Conservation (phyloP, 2,888 invertebrate species). For the Athalia cordata region DNA sequence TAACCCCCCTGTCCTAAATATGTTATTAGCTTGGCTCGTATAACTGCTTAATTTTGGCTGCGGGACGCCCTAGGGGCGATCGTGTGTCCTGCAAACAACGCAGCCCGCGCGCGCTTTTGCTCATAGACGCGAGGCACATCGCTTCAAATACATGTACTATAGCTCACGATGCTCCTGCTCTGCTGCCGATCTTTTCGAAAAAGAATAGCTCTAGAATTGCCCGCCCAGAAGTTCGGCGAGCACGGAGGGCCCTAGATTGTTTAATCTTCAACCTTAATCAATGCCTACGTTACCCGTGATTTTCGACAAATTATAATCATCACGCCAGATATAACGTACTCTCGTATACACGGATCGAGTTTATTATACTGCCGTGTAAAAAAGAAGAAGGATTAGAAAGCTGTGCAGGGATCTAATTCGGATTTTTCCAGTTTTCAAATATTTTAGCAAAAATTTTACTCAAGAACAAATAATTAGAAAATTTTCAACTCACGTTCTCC, state of each 20-base stretch:
- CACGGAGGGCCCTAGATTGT: conserved; percentile 70
- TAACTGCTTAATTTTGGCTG: conserved; percentile 73
- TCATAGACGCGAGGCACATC: conserved; percentile 45
- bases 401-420: too few species aligned
- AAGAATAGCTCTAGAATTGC: conserved; percentile 54
- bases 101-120: conserved; percentile 46
- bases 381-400: too few species aligned
- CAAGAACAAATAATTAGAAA: too few species aligned
- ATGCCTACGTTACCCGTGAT: conserved; percentile 66
- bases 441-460: too few species aligned
- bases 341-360: neutral
- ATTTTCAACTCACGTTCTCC: too few species aligned
- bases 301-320: conserved; percentile 65
- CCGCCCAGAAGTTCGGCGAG: conserved; percentile 71
- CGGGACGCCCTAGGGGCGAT: conserved; percentile 70
- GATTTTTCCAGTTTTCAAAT: too few species aligned
- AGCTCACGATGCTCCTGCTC: too few species aligned
- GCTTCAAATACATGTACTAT: too few species aligned
- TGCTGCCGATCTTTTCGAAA: conserved; percentile 41
- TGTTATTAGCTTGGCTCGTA: conserved; percentile 73
- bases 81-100: conserved; percentile 55
- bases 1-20: conserved; percentile 69
- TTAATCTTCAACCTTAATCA: conserved; percentile 72
- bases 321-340: neutral
- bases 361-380: too few species aligned